Evolutionary conservation across 2,888 invertebrate genomes (phyloP), one percentile per base, ranked within the genome.

Genomic region (Petrolisthes cinctipes): DNA sequence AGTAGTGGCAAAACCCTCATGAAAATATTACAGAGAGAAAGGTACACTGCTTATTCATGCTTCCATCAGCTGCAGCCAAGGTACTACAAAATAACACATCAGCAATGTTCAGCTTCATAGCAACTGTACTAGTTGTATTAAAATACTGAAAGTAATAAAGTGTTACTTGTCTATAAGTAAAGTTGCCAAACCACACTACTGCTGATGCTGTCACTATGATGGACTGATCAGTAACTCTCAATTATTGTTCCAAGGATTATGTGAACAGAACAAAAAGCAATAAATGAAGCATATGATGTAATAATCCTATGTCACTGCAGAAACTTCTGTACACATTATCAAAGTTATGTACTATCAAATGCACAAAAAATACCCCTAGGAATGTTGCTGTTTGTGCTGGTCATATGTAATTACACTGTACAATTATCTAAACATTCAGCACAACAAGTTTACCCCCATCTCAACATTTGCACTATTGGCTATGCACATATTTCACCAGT

Each of bases 281-380:
- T 79, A 86, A 82, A 68, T 86, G 66, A 75, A 82, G 54, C 61
- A 82, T 73, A 73, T 76, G 56, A 73, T 83, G 54, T 83, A 54
- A 17, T 83, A 75, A 81, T 20, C 68, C 68, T 81, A 83, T n/a
- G 83, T 88, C 75, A 88, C 83, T 81, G 87, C 79, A 80, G 80
- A 83, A 75, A 75, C 79, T n/a, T 75, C 87, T 84, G 87, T 88
- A 88, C 87, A 88, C 51, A 83, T 83, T 82, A 83, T 86, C 79
- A 86, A 83, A 86, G 83, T 83, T 86, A 83, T 57, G 56, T 86
- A 20, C 79, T 86, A 83, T 86, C 79, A 83, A 86, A 80, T 84
- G 84, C 81, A 83, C 87, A 88, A 84, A 86, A 88, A 88, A 88
- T 88, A 83, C 84, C 87, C 87, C 87, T 81, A 88, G 83, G 87